phyloP scores from a whole-genome alignment of 2,113 vertebrate species.

The Chrysochloris asiatica region DNA sequence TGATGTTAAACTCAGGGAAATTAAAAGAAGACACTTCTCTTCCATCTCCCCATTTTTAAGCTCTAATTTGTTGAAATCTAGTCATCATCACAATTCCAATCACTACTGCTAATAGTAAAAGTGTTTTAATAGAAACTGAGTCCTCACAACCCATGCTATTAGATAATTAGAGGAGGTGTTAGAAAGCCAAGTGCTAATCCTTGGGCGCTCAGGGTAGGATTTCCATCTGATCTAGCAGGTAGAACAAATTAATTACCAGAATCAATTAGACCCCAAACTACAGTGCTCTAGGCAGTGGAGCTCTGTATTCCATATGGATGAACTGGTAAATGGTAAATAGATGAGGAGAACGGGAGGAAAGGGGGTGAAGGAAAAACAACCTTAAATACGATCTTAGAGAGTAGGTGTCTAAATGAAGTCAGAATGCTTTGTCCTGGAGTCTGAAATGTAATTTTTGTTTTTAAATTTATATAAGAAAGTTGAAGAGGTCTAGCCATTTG shows the following conservation, averaged over 20 bases:
- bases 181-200: slow-evolving; percentile 95
- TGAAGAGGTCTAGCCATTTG: not conserved
- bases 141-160: slow-evolving; percentile 98
- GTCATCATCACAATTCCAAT: slow-evolving; percentile 99
- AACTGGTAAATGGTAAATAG: slow-evolving; percentile 85
- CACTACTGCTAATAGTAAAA: slow-evolving; percentile 95
- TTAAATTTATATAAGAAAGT: not conserved
- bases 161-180: slow-evolving; percentile 97
- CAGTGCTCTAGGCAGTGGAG: slow-evolving; percentile 84
- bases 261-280: slow-evolving; percentile 91
- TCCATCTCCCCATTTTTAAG: slow-evolving; percentile 93
- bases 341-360: slow-evolving; percentile 43
- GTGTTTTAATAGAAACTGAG: slow-evolving; percentile 96
- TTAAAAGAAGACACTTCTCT: slow-evolving; percentile 94
- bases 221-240: slow-evolving; percentile 93
- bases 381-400: slow-evolving; percentile 75
- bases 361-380: slow-evolving; percentile 11
- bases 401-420: slow-evolving; percentile 69
- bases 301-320: slow-evolving; percentile 86
- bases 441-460: not conserved
- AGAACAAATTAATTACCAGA: slow-evolving; percentile 94
- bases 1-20: slow-evolving; percentile 96
- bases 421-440: slow-evolving; percentile 4
- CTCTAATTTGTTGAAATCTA: slow-evolving; percentile 98
- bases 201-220: slow-evolving; percentile 86